Conservation (phyloP, 2,888 invertebrate species). For the Ischnus inquisitorius region DNA sequence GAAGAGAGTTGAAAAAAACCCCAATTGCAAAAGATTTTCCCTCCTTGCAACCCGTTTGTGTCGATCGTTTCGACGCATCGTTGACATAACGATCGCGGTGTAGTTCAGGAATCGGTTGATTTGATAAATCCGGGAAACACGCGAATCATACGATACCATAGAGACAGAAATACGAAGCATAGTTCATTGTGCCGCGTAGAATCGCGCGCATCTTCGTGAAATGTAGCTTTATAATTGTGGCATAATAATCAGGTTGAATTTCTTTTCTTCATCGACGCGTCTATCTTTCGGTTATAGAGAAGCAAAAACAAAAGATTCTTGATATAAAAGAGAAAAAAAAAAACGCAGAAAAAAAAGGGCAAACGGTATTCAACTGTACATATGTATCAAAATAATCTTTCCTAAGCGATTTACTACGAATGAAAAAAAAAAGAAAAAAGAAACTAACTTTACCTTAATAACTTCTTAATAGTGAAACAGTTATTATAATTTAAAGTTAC, state of each 20-base stretch:
- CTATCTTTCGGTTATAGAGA: slow-evolving; percentile 36
- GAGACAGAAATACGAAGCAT: not conserved
- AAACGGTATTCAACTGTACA: slow-evolving; percentile 63
- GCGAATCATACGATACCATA: not conserved
- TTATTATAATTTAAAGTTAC: slow-evolving; percentile 56
- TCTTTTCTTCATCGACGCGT: not conserved
- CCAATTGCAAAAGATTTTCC: slow-evolving; percentile 33
- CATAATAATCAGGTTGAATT: slow-evolving; percentile 27
- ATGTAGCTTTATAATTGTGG: not conserved
- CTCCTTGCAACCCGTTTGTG: slow-evolving; percentile 45
- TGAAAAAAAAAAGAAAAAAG: slow-evolving; percentile 60
- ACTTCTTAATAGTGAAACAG: slow-evolving; percentile 32
- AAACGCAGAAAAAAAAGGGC: slow-evolving; percentile 17
- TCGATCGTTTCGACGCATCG: not conserved
- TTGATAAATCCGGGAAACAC: slow-evolving; percentile 3
- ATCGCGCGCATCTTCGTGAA: slow-evolving; percentile 1
- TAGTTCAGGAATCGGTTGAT: slow-evolving; percentile 18
- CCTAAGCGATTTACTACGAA: slow-evolving; percentile 66
- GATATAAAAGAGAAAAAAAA: slow-evolving; percentile 32
- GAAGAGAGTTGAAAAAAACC: not conserved
- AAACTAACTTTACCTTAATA: slow-evolving; percentile 49
- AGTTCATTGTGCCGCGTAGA: not conserved
- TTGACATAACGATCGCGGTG: not conserved
- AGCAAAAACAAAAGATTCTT: slow-evolving; percentile 35
- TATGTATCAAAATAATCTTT: slow-evolving; percentile 69